Evolutionary conservation across 2,113 vertebrate genomes (phyloP).

Genomic region (Albula glossodonta): DNA sequence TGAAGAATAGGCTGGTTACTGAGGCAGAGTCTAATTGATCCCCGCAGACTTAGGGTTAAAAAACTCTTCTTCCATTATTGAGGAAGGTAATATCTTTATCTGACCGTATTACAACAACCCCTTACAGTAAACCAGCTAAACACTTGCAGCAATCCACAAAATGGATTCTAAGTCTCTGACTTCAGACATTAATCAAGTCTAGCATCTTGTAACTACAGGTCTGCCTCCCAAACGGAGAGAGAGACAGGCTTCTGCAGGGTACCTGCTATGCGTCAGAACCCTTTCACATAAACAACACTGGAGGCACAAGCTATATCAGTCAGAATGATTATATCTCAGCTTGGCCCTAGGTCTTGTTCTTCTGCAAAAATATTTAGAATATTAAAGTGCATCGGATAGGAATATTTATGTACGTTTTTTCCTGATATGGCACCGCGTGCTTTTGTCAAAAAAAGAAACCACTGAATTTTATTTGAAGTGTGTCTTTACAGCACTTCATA

Average conservation of each 20-base stretch:
- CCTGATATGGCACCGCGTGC: not conserved
- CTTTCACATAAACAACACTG: not conserved
- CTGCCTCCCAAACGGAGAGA: not conserved
- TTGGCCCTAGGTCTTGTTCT: not conserved
- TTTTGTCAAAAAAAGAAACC: not conserved
- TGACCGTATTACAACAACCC: not conserved
- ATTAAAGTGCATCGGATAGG: not conserved
- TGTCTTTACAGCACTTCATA: not conserved
- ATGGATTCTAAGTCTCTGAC: slow-evolving; percentile 5
- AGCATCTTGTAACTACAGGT: slow-evolving; percentile 10
- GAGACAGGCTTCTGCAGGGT: not conserved
- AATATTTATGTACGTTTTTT: not conserved
- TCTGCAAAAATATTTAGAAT: not conserved
- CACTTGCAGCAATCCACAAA: not conserved
- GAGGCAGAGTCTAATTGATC: slow-evolving; percentile 7
- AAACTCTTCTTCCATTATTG: not conserved
- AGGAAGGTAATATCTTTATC: slow-evolving; percentile 7
- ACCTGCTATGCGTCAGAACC: slow-evolving; percentile 12
- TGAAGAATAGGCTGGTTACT: slow-evolving; percentile 5
- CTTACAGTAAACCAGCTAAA: not conserved
- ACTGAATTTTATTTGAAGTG: not conserved
- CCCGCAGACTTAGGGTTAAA: slow-evolving; percentile 8
- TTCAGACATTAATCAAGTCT: slow-evolving; percentile 10
- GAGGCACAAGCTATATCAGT: slow-evolving; percentile 10
- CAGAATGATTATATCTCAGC: slow-evolving; percentile 14